Base-by-base conservation (phyloP, 2,113 vertebrate genomes). In the Pogonocichla stellata region DNA sequence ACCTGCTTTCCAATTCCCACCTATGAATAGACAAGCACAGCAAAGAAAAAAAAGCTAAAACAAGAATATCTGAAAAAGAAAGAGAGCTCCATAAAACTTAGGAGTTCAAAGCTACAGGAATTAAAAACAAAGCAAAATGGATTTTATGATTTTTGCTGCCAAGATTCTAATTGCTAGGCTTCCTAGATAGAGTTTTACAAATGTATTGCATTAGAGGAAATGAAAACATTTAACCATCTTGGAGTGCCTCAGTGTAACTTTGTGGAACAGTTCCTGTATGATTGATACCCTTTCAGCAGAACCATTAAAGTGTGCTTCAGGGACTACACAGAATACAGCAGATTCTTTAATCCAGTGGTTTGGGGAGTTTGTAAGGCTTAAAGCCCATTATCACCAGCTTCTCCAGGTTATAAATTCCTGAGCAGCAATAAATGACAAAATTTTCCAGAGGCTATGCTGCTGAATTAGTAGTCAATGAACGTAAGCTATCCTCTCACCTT, bases 291-390 rank as follows among this genome's bases (percentile, higher is more conserved):
- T 92, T 86, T 94, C 88, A 90, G 79, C 67, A 90, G 43, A 95
- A 65, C 81, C 54, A 96, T 97, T 97, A 93, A 93, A 90, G n/a
- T 69, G 47, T 88, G 95, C 94, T 96, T 95, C 87, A 94, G 96
- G 94, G 85, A 92, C 90, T 86, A 90, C 74, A 86, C 10, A 82
- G 64, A 75, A 88, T 86, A 93, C 58, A 88, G 56, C 61, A 93
- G 38, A 83, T 94, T 94, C 71, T 93, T 96, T 96, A 95, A 96
- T 94, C 85, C 82, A 56, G 54, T 80, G 64, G 67, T 94, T 78
- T 90, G 74, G 67, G 82, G 79, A 94, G 60, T 92, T 90, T 92
- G 79, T 86, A 95, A 73, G 62, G 71, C 71, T 92, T 93, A 90
- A 95, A 92, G 79, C 19, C 87, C 60, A 88, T 94, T 95, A 95